Base-by-base conservation (phyloP, 2,113 vertebrate genomes). In the Dendrocopos noguchii region DNA sequence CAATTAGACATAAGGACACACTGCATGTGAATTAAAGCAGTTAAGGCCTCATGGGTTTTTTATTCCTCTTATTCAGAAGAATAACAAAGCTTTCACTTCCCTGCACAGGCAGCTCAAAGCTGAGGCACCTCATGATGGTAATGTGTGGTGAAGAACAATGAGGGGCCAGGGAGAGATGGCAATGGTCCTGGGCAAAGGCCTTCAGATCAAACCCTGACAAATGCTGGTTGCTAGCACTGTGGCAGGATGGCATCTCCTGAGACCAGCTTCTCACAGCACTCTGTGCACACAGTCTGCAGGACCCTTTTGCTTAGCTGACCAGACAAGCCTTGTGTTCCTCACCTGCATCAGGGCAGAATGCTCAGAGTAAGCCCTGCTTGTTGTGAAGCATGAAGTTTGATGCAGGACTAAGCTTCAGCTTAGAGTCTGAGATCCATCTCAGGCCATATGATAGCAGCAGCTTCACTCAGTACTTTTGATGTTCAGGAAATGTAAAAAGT, bases 1-100 rank as follows among this genome's bases (percentile, higher is more conserved):
- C 90, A 94, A 86, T 95, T 88, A 94, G 94, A 94, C 70, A 57
- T n/a, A 12, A 74, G 95, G 93, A 77, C 78, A 84, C 4, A 19
- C 39, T 70, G 55, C 80, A 65, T 56, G 73, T 90, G 83, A 91
- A 74, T 90, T 83, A 75, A 86, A 88, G 88, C 77, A 91, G 24
- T 85, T 82, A 91, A 87, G 83, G 61, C 59, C 77, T 95, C 90
- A 46, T 86, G 90, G 61, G 83, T 91, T 94, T 52, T 52, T 24
- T 22, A 25, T 52, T 52, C 71, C 57, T 84, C 70, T 90, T 80
- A 61, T 28, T 78, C 34, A 67, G 74, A 50, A 80, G 86, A 73
- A 93, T 57, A 87, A 88, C 87, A 88, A 75, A 27, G 44, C 67
- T 92, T 92, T 94, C 71, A 57, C 91, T 94, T 81, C 79, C 80